Percentiles rank a stretch among this genome's conserved stretches.
phyloP scores from a whole-genome alignment of 2,797 vertebrate species.

The Tympanoctomys barrerae region DNA sequence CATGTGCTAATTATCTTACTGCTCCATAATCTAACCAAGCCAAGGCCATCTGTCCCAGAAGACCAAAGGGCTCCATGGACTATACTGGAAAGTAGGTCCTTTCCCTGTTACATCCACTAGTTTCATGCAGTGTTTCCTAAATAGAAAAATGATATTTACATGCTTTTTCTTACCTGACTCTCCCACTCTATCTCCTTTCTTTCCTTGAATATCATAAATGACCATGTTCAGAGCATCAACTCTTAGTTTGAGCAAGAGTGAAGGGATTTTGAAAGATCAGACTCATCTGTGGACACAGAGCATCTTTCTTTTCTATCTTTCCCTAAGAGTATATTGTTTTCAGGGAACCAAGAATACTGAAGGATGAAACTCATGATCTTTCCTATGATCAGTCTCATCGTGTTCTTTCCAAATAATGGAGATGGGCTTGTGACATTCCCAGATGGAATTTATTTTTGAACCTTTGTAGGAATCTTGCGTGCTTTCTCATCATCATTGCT shows the following conservation, averaged over 20 bases:
- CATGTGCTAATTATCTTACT: slow-evolving; percentile 74
- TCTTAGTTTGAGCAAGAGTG: slow-evolving; percentile 23
- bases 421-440: slow-evolving; percentile 23
- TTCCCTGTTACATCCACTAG: slow-evolving; percentile 2
- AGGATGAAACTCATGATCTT: background rate
- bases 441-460: background rate
- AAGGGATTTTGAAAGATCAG: slow-evolving; percentile 6
- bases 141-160: background rate
- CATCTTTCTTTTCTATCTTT: background rate
- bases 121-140: background rate
- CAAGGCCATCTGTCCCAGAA: slow-evolving; percentile 78
- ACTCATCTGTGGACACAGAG: background rate
- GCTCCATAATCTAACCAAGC: slow-evolving; percentile 56
- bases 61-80: slow-evolving; percentile 32
- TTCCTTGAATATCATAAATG: background rate
- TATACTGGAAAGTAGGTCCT: background rate
- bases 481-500: slow-evolving; percentile 31
- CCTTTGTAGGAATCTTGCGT: slow-evolving; percentile 37
- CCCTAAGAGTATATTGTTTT: background rate
- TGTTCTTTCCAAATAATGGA: slow-evolving; percentile 33
- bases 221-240: background rate
- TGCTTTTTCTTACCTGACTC: slow-evolving; percentile 37
- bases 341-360: background rate
- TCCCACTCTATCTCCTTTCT: slow-evolving; percentile 35
- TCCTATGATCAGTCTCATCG: background rate